phyloP scores from a whole-genome alignment of 2,797 vertebrate species.

The Muscicapa striata region DNA sequence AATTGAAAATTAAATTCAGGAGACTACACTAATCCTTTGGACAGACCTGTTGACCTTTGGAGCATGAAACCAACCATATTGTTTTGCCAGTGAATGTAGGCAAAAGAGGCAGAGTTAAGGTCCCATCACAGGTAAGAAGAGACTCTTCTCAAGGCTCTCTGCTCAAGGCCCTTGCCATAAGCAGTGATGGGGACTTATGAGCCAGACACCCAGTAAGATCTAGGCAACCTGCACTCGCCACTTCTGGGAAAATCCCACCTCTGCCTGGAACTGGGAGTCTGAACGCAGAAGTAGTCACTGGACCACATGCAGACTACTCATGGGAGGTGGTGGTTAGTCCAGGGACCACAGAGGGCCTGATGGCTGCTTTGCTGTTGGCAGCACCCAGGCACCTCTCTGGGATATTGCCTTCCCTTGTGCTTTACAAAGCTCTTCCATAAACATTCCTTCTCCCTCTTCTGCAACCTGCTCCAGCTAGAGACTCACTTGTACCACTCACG shows the following conservation, averaged over 20 bases:
- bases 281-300: background rate
- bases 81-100: background rate
- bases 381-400: fast-evolving
- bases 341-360: fast-evolving
- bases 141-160: background rate
- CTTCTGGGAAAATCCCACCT: background rate
- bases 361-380: background rate
- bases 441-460: background rate
- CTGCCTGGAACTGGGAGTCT: fast-evolving
- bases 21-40: background rate
- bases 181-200: background rate
- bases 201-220: background rate
- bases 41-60: background rate
- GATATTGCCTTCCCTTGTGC: fast-evolving
- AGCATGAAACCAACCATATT: background rate
- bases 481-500: background rate
- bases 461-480: background rate
- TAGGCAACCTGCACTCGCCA: background rate
- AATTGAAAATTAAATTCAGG: background rate
- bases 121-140: background rate
- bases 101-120: background rate
- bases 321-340: background rate
- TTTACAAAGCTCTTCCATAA: background rate
- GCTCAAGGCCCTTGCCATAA: background rate
- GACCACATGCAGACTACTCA: fast-evolving